Evolutionary conservation across 2,113 vertebrate genomes (phyloP).

Genomic region (Corydoras maculifer): DNA sequence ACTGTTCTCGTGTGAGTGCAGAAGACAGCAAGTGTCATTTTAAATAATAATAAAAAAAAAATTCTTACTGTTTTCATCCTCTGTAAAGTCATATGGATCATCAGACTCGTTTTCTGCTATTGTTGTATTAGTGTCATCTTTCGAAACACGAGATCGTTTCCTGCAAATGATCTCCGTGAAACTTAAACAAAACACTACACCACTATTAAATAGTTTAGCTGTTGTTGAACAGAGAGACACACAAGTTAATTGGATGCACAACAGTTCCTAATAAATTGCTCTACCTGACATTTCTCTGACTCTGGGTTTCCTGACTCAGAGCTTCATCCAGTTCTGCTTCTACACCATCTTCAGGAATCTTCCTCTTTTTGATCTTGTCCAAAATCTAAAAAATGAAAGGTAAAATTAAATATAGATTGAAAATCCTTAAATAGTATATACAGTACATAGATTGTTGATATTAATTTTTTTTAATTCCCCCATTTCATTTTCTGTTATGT

Average conservation of each 20-base stretch:
- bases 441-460: too few relatives aligned
- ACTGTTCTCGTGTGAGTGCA: neutral
- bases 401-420: neutral
- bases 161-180: constrained; percentile 17
- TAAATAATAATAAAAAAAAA: too few relatives aligned
- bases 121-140: constrained; percentile 40
- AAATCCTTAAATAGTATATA: too few relatives aligned
- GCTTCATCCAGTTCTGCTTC: constrained; percentile 27
- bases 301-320: constrained; percentile 38
- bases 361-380: constrained; percentile 50
- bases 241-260: too few relatives aligned
- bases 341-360: constrained; percentile 38
- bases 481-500: too few relatives aligned
- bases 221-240: too few relatives aligned
- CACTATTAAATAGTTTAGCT: too few relatives aligned
- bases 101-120: constrained; percentile 42
- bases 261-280: too few relatives aligned
- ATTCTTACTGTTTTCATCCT: constrained; percentile 38
- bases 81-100: constrained; percentile 49
- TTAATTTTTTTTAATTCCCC: too few relatives aligned
- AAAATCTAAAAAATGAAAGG: constrained; percentile 44
- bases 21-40: too few relatives aligned
- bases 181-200: too few relatives aligned
- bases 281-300: constrained; percentile 47
- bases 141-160: constrained; percentile 33